phyloP scores from a whole-genome alignment of 92 coral and sea anemone genomes.

The Metridium senile region DNA sequence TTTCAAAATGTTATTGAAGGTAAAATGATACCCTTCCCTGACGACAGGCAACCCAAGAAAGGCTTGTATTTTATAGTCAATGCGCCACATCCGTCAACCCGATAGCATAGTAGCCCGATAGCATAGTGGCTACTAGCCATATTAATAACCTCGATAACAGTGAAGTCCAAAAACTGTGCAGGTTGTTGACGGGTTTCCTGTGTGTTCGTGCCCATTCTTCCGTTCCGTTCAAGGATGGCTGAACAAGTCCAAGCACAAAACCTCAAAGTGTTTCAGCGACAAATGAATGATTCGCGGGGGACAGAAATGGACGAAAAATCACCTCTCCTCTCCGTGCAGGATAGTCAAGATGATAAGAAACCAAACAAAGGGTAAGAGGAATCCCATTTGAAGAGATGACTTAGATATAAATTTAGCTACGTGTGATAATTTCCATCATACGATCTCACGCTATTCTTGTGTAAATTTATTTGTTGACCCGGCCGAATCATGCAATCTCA shows the following conservation, averaged over 20 bases:
- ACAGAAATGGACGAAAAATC: slow-evolving; percentile 59
- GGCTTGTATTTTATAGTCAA: too few relatives aligned
- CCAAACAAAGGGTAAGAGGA: slow-evolving; percentile 3
- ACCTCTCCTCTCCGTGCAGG: slow-evolving; percentile 60
- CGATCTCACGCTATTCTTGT: background rate
- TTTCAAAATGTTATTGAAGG: too few relatives aligned
- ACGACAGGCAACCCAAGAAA: too few relatives aligned
- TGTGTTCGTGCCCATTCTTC: background rate
- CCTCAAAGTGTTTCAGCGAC: background rate
- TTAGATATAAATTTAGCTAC: background rate
- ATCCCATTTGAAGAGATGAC: background rate
- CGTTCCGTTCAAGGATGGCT: slow-evolving; percentile 2
- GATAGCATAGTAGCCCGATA: too few relatives aligned
- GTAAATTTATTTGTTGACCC: too few relatives aligned
- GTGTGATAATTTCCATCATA: background rate
- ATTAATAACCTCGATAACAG: too few relatives aligned
- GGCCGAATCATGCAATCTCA: too few relatives aligned
- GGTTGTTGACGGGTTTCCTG: slow-evolving; percentile 3
- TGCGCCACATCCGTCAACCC: too few relatives aligned
- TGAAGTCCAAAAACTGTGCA: too few relatives aligned
- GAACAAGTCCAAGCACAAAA: slow-evolving; percentile 1
- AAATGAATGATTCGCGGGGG: background rate
- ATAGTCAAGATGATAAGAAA: background rate
- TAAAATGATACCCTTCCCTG: too few relatives aligned
- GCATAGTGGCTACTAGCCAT: too few relatives aligned